A percentile compares a stretch with the other conserved stretches of the same genome.
phyloP scores from a whole-genome alignment of 2,888 invertebrate genomes.

The Metellina segmentata region DNA sequence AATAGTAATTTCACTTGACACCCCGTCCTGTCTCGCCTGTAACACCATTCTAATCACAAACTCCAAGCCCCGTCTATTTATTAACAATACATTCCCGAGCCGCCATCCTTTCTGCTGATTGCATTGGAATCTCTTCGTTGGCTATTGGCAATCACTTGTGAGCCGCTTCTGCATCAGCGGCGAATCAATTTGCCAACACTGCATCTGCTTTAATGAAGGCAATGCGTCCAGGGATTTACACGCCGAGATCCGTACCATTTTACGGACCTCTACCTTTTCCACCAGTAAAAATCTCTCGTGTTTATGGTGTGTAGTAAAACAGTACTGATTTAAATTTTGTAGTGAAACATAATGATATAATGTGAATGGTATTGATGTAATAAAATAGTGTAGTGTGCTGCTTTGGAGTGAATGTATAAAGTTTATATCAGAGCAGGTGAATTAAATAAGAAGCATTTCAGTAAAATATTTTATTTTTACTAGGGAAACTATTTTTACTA shows the following conservation, averaged over 20 bases:
- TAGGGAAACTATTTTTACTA: no score
- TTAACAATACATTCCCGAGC: constrained; percentile 21
- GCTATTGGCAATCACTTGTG: constrained; percentile 38
- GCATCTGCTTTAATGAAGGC: constrained; percentile 28
- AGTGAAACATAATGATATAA: no score
- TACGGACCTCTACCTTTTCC: not conserved
- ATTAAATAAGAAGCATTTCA: no score
- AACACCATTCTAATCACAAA: constrained; percentile 18
- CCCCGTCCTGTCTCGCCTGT: not conserved
- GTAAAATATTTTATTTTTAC: no score
- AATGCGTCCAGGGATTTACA: constrained; percentile 9
- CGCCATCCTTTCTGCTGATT: constrained; percentile 44
- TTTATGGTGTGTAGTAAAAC: not conserved
- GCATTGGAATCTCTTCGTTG: constrained; percentile 16
- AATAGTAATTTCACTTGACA: not conserved
- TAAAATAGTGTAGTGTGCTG: no score
- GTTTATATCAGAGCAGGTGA: no score
- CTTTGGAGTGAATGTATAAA: no score
- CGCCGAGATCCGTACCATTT: not conserved
- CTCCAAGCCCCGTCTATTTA: constrained; percentile 13
- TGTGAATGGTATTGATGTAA: no score
- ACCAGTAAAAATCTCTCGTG: not conserved
- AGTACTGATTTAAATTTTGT: not conserved
- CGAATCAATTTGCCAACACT: constrained; percentile 21
- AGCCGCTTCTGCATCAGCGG: constrained; percentile 11